Base-by-base conservation (phyloP, 2,113 vertebrate genomes). In the Alligator sinensis region DNA sequence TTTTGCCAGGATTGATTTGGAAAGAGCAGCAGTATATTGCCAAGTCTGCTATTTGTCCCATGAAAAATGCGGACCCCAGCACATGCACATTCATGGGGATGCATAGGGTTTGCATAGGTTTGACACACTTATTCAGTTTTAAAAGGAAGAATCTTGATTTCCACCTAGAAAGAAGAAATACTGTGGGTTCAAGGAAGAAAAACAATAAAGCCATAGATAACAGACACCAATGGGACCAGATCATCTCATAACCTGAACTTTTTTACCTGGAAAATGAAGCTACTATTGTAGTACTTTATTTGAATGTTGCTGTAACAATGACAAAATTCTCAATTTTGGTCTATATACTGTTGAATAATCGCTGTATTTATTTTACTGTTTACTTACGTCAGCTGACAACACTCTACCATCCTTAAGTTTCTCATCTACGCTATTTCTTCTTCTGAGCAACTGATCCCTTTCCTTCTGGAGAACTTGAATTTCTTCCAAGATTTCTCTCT, bases 371-470 rank as follows among this genome's bases (percentile, higher is more conserved):
- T 89, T 25, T 86, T 30, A 72, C 38, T 84, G 93, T 76, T 82
- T 95, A 97, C 98, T 98, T 97, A 99, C 99, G 98, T 99, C 98
- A 58, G 95, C 63, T 55, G 98, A 98, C 74, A 99, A 97, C 82
- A 98, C 93, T 79, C 96, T 96, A 91, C 98, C 98, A 89, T 97
- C 98, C 96, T 97, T 98, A 79, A 99, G 97, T 96, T 98, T 98
- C 28, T 98, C 95, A 57, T 99, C 98, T 92, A 99, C 93, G 64
- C 95, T 95, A 27, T 98, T 97, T 96, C 97, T 98, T 96, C 89
- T 98, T 96, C 91, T 98, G 92, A 97, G 96, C 15, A 99, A 97
- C 55, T 95, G 91, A 81, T 98, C 97, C 85, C 97, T 98, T 97
- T 99, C 98, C 62, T 87, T 96, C 75, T 98, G 98, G 5, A 98